A percentile compares a stretch with the other conserved stretches of the same genome.
phyloP scores from a whole-genome alignment of 2,113 vertebrate genomes.

The Jacana jacana region DNA sequence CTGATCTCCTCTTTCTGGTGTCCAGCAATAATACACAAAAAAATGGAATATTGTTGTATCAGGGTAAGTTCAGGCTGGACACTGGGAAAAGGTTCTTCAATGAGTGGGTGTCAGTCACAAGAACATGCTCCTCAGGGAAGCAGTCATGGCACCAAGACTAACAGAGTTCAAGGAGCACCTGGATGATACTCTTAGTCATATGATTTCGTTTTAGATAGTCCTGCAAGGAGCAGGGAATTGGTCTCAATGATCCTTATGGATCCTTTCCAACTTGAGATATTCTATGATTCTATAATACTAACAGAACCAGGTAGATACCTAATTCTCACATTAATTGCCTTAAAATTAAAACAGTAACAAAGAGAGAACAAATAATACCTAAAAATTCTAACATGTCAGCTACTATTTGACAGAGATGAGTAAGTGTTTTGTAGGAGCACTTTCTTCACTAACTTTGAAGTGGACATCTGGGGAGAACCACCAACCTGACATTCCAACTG shows the following conservation, averaged over 20 bases:
- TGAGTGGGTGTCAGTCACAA: neutral
- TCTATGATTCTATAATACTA: neutral
- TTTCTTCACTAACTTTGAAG: neutral
- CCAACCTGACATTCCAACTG: neutral
- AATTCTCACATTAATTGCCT: neutral
- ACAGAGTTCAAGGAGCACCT: neutral
- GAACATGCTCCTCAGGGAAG: neutral
- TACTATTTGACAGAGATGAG: neutral
- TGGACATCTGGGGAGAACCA: neutral
- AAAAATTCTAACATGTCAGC: neutral
- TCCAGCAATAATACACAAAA: fast-evolving
- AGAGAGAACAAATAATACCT: neutral
- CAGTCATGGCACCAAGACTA: neutral
- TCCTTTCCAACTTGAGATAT: neutral
- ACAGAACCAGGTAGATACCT: neutral
- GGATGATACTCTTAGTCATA: neutral
- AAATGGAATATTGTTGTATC: neutral
- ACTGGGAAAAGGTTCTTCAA: neutral
- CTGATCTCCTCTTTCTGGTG: neutral
- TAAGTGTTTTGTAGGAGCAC: neutral
- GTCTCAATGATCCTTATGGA: neutral
- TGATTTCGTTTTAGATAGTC: neutral
- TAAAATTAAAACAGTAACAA: neutral
- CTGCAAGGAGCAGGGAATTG: fast-evolving
- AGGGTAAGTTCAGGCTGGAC: neutral